Percentiles rank a stretch among this genome's conserved stretches.
phyloP scores from a whole-genome alignment of 1,140 invertebrate species.

The Aphelenchoides besseyi region DNA sequence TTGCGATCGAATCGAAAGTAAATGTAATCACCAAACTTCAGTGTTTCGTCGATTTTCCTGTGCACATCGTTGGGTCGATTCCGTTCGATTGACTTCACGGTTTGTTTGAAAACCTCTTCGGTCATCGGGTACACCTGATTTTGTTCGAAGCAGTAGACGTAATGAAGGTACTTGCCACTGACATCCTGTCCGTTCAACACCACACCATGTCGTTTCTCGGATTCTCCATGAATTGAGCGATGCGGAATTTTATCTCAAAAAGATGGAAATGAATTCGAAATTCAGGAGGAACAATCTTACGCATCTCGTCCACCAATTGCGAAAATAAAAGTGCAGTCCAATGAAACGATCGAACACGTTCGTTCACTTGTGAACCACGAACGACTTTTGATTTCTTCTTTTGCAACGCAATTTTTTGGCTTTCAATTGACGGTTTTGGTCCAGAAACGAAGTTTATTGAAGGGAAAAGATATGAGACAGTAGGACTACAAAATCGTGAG shows the following conservation, averaged over 20 bases:
- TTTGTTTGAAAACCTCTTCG: neutral
- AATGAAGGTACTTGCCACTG: neutral
- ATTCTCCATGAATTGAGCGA: neutral
- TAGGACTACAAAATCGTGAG: too few relatives aligned
- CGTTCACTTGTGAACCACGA: neutral
- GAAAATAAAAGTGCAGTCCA: too few relatives aligned
- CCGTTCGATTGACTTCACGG: neutral
- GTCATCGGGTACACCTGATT: neutral
- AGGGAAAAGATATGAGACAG: neutral
- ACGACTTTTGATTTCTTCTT: constrained; percentile 10
- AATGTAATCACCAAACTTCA: neutral
- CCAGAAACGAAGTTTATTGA: neutral
- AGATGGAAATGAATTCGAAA: neutral
- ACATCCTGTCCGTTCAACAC: neutral
- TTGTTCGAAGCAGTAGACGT: neutral
- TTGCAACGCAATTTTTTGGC: constrained; percentile 14
- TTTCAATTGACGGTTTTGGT: neutral
- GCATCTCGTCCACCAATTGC: too few relatives aligned
- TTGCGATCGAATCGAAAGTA: neutral
- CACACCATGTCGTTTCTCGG: neutral
- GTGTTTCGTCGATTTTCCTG: neutral
- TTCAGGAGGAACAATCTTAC: neutral
- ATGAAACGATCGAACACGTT: too few relatives aligned
- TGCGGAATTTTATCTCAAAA: neutral
- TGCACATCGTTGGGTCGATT: neutral